These are phyloP conservation scores for Mesorhabditis sp. DNA, from an alignment of 2,888 invertebrate species.

Conservation along the genomic window DNA sequence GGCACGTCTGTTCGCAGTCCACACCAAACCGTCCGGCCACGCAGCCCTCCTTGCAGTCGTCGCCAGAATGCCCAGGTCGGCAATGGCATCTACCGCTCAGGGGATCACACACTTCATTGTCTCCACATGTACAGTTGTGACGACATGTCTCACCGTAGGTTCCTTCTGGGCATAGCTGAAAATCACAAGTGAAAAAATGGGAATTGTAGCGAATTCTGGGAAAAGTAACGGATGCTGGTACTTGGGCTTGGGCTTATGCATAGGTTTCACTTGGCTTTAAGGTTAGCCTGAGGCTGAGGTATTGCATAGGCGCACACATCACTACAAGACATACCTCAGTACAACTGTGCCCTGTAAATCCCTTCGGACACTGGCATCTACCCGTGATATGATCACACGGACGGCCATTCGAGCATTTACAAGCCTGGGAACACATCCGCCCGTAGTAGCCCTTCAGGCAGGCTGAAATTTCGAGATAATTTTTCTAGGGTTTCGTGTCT, in stretches of 20 bases:
- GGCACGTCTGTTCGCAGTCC: conserved; percentile 34
- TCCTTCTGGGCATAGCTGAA: conserved; percentile 37
- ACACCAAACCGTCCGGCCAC: conserved; percentile 37
- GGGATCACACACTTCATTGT: conserved; percentile 79
- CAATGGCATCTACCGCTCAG: conserved; percentile 71
- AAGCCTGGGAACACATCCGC: conserved; percentile 65
- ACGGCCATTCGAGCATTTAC: conserved; percentile 76
- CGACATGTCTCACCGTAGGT: conserved; percentile 38
- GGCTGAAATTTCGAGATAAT: conserved; percentile 30
- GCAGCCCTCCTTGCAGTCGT: conserved; percentile 34
- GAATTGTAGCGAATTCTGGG: background rate
- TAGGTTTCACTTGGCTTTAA: background rate
- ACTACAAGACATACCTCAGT: conserved; percentile 22
- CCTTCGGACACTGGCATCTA: conserved; percentile 59
- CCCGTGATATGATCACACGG: conserved; percentile 79
- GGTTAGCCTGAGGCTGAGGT: no score
- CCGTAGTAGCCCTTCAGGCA: conserved; percentile 55
- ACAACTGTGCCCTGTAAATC: conserved; percentile 46
- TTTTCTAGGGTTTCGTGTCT: no score
- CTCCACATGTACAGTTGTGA: conserved; percentile 34
- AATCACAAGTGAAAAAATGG: background rate
- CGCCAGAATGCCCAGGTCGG: conserved; percentile 58
- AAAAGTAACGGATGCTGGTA: no score
- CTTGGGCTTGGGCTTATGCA: no score
- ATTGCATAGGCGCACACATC: no score